Percentiles rank a stretch among this genome's conserved stretches.
These are phyloP conservation scores for Disparrhopalites patrizii DNA, from an alignment of 2,888 invertebrate genomes.

Conservation along the genomic window DNA sequence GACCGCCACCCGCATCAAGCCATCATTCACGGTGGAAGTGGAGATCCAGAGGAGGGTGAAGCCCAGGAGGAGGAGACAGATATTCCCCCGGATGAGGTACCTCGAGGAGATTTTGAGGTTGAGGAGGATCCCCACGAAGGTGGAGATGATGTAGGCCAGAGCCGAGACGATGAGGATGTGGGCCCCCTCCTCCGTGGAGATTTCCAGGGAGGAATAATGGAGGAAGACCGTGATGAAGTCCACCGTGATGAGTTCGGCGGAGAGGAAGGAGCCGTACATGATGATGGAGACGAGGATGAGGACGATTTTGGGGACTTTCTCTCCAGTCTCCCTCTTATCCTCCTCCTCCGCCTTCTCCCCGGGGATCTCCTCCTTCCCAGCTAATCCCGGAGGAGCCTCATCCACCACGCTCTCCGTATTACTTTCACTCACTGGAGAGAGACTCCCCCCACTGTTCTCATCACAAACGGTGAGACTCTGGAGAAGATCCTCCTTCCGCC, in stretches of 20 bases:
- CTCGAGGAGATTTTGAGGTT: background rate
- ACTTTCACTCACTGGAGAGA: no score
- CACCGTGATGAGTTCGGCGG: background rate
- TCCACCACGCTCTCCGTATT: no score
- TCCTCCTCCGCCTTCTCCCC: background rate
- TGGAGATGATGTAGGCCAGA: background rate
- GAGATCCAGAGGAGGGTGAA: background rate
- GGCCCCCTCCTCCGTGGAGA: conserved; percentile 1
- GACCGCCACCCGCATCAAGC: conserved; percentile 9
- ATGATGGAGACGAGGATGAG: conserved; percentile 8
- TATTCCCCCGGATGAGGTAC: background rate
- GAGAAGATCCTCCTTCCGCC: background rate
- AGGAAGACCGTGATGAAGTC: background rate
- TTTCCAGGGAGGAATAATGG: background rate
- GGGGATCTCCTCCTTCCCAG: background rate
- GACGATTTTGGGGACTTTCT: no score
- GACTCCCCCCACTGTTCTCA: background rate
- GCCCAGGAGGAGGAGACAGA: background rate
- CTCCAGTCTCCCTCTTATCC: background rate
- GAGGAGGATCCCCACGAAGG: background rate
- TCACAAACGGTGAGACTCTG: background rate
- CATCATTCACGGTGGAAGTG: background rate
- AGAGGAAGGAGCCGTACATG: conserved; percentile 1
- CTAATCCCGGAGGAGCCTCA: background rate
- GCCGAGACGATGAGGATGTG: background rate